These are phyloP conservation scores for Macquaria australasica DNA, from an alignment of 2,113 vertebrate species.

Conservation along the genomic window DNA sequence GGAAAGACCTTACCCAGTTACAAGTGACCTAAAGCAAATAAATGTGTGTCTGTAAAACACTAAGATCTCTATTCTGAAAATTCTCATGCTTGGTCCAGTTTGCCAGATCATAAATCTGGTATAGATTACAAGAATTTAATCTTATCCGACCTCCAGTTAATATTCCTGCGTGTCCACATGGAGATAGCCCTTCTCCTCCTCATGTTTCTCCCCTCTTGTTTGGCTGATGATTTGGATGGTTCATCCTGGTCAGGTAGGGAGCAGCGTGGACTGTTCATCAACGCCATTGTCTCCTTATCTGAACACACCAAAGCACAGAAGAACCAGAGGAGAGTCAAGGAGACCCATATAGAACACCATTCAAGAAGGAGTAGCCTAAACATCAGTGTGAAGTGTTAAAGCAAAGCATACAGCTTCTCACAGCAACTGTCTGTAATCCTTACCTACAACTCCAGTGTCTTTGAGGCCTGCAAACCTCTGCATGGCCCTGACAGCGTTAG, in stretches of 20 bases:
- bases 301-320: constrained; percentile 12
- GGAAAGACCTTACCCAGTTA: neutral
- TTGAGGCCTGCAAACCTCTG: constrained; percentile 84
- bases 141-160: constrained; percentile 84
- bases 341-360: neutral
- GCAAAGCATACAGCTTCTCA: neutral
- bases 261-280: constrained; percentile 85
- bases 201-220: constrained; percentile 31
- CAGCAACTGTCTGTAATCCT: neutral
- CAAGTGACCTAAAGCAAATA: neutral
- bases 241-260: constrained; percentile 82
- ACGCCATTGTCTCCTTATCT: constrained; percentile 80
- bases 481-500: constrained; percentile 82
- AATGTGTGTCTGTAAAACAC: too few relatives aligned
- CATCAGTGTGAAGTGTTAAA: neutral
- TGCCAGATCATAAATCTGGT: neutral
- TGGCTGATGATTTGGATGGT: neutral
- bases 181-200: constrained; percentile 56
- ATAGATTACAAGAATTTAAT: neutral
- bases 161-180: constrained; percentile 80
- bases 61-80: too few relatives aligned
- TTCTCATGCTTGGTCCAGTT: neutral
- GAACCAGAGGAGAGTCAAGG: neutral
- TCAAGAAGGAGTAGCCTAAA: neutral
- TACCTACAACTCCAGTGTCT: constrained; percentile 83